Percentiles rank a stretch among this genome's conserved stretches.
Conservation (phyloP, 2,888 invertebrate species). For the Andrena dorsata region DNA sequence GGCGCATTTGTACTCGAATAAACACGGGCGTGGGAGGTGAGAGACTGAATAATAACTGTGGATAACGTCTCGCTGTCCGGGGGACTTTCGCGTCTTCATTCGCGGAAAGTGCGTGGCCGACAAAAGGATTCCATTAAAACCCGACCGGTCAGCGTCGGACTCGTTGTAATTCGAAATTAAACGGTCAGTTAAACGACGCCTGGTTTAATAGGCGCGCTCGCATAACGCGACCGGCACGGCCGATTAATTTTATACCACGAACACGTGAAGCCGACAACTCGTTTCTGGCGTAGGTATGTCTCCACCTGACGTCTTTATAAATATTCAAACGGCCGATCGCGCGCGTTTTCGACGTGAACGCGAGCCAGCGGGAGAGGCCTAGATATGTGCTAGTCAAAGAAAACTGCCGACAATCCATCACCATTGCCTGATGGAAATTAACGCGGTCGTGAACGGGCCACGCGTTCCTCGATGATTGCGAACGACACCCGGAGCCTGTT, state of each 20-base stretch:
- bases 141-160: no score
- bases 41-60: conserved; percentile 74
- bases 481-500: conserved; percentile 26
- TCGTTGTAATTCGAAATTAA: conserved; percentile 36
- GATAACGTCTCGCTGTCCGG: conserved; percentile 70
- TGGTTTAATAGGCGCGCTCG: conserved; percentile 27
- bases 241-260: conserved; percentile 3
- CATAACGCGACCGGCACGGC: conserved; percentile 3
- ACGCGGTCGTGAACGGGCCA: conserved; percentile 6
- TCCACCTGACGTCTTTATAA: conserved; percentile 6
- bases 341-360: neutral
- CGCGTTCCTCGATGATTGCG: conserved; percentile 30
- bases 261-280: conserved; percentile 1
- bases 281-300: neutral
- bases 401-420: neutral
- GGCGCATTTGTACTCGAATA: conserved; percentile 73
- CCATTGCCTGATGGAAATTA: conserved; percentile 22
- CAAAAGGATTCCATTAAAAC: conserved; percentile 26
- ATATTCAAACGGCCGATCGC: conserved; percentile 28
- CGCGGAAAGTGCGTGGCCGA: conserved; percentile 43
- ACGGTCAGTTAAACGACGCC: conserved; percentile 19
- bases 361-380: neutral
- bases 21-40: conserved; percentile 74
- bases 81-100: conserved; percentile 64
- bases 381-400: neutral